Percentiles rank a stretch among this genome's conserved stretches.
phyloP scores from a whole-genome alignment of 2,888 invertebrate genomes.

The Rotaria socialis region DNA sequence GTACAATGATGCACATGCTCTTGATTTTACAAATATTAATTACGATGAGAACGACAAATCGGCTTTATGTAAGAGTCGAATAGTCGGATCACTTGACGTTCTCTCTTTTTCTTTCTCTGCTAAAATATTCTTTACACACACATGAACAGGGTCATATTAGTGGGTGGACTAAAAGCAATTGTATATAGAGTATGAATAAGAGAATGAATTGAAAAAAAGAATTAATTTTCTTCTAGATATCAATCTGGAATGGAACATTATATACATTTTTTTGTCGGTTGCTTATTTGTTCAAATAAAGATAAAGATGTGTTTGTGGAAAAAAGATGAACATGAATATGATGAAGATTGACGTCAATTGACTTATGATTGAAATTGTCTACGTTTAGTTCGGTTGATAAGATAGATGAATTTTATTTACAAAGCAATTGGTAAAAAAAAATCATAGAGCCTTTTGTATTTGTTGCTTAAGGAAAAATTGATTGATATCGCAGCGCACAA shows the following conservation, averaged over 20 bases:
- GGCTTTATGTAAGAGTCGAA: not conserved
- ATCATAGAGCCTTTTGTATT: not conserved
- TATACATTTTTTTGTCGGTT: not conserved
- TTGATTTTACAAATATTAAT: slow-evolving; percentile 12
- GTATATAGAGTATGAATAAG: not conserved
- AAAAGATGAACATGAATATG: not conserved
- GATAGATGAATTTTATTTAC: not conserved
- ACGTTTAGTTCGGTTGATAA: slow-evolving; percentile 2
- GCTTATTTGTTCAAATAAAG: slow-evolving; percentile 29
- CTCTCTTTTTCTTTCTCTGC: not conserved
- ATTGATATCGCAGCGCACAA: too few relatives aligned
- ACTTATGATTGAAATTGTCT: slow-evolving; percentile 15
- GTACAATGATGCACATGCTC: not conserved
- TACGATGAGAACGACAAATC: slow-evolving; percentile 24
- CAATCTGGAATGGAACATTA: not conserved
- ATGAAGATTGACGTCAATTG: slow-evolving; percentile 25
- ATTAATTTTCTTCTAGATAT: not conserved
- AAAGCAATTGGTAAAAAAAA: not conserved
- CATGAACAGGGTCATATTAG: slow-evolving; percentile 11
- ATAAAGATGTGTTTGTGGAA: not conserved
- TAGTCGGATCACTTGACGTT: slow-evolving; percentile 16
- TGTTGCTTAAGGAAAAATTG: too few relatives aligned
- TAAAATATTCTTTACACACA: slow-evolving; percentile 28
- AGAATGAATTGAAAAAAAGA: not conserved
- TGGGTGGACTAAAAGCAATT: slow-evolving; percentile 21